These are phyloP conservation scores for Syngnathus typhle DNA, from an alignment of 2,113 vertebrate genomes.

Conservation along the genomic window DNA sequence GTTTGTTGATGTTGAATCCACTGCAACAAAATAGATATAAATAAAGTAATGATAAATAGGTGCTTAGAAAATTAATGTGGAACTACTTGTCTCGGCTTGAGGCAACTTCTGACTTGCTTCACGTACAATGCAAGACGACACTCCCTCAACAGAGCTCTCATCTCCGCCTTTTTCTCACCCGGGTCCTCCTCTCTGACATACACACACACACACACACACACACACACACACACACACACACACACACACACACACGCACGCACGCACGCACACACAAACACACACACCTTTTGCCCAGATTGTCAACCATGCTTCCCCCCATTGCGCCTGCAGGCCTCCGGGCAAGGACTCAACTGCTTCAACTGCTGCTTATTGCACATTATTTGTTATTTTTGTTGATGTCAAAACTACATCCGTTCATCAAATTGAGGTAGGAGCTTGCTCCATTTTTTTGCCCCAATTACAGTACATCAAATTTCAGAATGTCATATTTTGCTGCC, in stretches of 20 bases:
- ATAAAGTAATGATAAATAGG: background rate
- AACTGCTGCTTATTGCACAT: background rate
- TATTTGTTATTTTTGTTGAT: background rate
- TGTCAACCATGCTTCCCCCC: background rate
- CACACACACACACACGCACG: background rate
- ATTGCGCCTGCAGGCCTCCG: background rate
- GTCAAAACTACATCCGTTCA: background rate
- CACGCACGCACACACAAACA: background rate
- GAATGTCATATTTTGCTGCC: background rate
- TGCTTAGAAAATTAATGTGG: background rate
- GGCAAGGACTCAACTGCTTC: background rate
- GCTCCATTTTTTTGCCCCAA: background rate
- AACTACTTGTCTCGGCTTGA: background rate
- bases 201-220: background rate
- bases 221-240: background rate
- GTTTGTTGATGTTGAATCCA: background rate
- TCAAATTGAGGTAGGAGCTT: background rate
- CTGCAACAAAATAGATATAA: background rate
- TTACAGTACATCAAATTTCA: background rate
- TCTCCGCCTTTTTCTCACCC: constrained; percentile 10
- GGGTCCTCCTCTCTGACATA: background rate
- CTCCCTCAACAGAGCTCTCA: constrained; percentile 2
- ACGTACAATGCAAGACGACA: background rate
- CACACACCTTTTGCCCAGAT: constrained; percentile 14
- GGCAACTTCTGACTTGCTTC: constrained; percentile 1